Evolutionary conservation across 2,888 invertebrate genomes (phyloP), one percentile per base, ranked within the genome.

Genomic region (Sarcophaga caerulescens): DNA sequence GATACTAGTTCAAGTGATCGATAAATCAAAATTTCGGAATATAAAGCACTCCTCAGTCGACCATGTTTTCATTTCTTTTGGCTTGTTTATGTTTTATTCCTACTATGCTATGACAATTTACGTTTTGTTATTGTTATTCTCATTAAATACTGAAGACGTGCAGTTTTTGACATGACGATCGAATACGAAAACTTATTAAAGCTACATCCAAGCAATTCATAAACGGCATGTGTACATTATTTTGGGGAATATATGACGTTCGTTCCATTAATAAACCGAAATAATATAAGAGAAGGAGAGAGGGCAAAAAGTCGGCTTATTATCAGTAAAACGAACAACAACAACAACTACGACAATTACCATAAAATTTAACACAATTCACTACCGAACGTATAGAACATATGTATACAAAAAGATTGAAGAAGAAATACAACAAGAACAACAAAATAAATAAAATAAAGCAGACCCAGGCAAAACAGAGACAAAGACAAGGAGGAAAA

Each of bases 231-330:
- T 70, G 19, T 23, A 57, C 10, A 25, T 62, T 1, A 76, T 35
- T 35, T 57, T 68, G 23, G 35, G 44, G 8, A 63, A 0, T 45
- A 23, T 66, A 77, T 71, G 73, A 81, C 76, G 62, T 73, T 68
- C n/a, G 52, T 52, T 60, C 60, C 21, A 62, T 59, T 62, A 25
- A 52, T n/a, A 35, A 45, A 65, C n/a, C 19, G 21, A 47, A 44
- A 75, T 17, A 21, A 65, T 8, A 63, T 23, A 19, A 14, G 66
- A 23, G 52, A 21, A 52, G 57, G 21, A 14, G 45, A 76, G 65
- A 70, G 23, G 17, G 68, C 82, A 82, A 59, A 69, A 71, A 76
- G 69, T 79, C 85, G 83, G 68, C 84, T 86, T 86, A 83, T 86
- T 60, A 23, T 62, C 52, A 63, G 52, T 44, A 71, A 45, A 17